Percentiles rank a stretch among this genome's conserved stretches.
Conservation (phyloP, 2,888 invertebrate species). For the Aphodius granarius region DNA sequence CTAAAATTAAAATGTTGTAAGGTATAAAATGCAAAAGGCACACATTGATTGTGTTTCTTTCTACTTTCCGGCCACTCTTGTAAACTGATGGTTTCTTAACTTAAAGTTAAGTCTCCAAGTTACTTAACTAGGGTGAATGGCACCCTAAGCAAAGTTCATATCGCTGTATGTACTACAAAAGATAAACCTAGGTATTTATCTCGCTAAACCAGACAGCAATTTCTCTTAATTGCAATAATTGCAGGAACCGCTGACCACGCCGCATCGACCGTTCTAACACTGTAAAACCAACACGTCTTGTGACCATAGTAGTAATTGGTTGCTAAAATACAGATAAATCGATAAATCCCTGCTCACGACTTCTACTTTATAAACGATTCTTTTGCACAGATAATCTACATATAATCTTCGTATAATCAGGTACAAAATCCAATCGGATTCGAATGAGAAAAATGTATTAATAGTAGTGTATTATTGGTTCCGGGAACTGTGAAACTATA, state of each 20-base stretch:
- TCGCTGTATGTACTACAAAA: neutral
- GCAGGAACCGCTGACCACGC: too few species aligned
- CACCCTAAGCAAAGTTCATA: neutral
- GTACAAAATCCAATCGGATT: neutral
- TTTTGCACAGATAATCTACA: too few species aligned
- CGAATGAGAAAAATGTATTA: neutral
- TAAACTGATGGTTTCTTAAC: too few species aligned
- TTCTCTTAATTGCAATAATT: neutral
- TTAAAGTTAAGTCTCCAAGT: too few species aligned
- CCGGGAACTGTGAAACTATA: neutral
- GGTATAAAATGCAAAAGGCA: too few species aligned
- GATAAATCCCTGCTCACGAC: neutral
- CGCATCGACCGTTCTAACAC: neutral
- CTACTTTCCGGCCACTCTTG: too few species aligned
- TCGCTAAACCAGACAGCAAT: neutral
- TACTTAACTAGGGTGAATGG: too few species aligned
- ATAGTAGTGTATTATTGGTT: neutral
- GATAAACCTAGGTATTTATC: neutral
- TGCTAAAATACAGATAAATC: neutral
- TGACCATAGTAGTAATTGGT: neutral
- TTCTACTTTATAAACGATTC: too few species aligned
- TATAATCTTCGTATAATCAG: too few species aligned
- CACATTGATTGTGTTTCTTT: too few species aligned
- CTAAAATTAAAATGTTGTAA: too few species aligned
- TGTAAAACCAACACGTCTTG: neutral